These are phyloP conservation scores for Tetraodon nigroviridis DNA, from an alignment of 2,113 vertebrate species.

Conservation along the genomic window DNA sequence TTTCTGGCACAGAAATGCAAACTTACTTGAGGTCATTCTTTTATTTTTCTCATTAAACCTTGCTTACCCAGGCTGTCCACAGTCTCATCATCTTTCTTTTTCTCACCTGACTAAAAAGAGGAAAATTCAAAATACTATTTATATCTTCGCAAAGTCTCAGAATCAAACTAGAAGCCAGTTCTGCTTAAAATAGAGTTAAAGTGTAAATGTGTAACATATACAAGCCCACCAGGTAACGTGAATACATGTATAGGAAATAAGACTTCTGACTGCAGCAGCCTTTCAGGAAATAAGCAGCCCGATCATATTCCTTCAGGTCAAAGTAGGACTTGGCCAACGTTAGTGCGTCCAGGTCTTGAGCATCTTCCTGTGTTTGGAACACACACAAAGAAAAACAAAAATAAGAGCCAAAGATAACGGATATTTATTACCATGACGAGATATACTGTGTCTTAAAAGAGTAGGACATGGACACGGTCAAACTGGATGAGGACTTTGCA, in stretches of 20 bases:
- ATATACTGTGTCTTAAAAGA: too few species aligned
- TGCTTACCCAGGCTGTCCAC: constrained; percentile 94
- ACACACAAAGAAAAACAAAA: neutral
- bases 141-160: neutral
- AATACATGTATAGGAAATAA: constrained; percentile 98
- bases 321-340: constrained; percentile 95
- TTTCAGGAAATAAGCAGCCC: constrained; percentile 91
- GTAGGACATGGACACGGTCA: neutral
- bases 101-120: constrained; percentile 89
- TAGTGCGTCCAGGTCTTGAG: constrained; percentile 91
- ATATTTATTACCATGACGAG: too few species aligned
- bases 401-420: too few species aligned
- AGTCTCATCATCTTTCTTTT: constrained; percentile 98
- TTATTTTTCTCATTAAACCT: too few species aligned
- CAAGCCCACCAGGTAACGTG: constrained; percentile 92
- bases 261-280: constrained; percentile 95
- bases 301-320: constrained; percentile 96
- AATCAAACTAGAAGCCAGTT: neutral
- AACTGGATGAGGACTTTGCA: neutral
- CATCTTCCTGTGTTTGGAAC: constrained; percentile 81
- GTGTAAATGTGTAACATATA: neutral
- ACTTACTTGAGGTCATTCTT: neutral
- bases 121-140: neutral
- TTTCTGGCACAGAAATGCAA: neutral
- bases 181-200: neutral